These are phyloP conservation scores for Macrosoma leucophasiata DNA, from an alignment of 2,888 invertebrate genomes.

Conservation along the genomic window DNA sequence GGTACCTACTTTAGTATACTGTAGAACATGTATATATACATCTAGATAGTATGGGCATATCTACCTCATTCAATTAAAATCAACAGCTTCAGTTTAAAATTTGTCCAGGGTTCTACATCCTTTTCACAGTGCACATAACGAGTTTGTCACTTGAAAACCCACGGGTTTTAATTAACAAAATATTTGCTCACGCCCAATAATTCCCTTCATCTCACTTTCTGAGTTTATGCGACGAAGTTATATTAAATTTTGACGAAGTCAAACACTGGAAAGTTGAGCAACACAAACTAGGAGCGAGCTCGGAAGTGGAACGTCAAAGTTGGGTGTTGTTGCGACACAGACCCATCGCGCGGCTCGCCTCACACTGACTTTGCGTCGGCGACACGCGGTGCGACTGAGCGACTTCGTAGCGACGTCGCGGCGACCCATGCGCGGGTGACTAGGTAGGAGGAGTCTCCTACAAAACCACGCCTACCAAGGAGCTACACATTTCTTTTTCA, in stretches of 20 bases:
- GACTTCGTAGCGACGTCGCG: conserved; percentile 46
- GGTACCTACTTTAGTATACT: too few species aligned
- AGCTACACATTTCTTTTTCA: conserved; percentile 76
- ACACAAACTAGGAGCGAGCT: conserved; percentile 38
- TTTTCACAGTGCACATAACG: conserved; percentile 50
- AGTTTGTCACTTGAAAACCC: conserved; percentile 46
- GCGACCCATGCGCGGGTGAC: conserved; percentile 66
- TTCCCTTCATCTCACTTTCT: conserved; percentile 35
- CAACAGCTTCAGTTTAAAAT: too few species aligned
- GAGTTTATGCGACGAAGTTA: conserved; percentile 37
- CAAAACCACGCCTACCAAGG: conserved; percentile 72
- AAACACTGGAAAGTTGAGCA: conserved; percentile 40
- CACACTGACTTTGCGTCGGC: conserved; percentile 45
- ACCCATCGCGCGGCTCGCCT: conserved; percentile 36
- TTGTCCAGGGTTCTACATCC: too few species aligned
- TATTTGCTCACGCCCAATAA: conserved; percentile 37
- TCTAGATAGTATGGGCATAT: too few species aligned
- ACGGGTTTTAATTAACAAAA: conserved; percentile 36
- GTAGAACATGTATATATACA: too few species aligned
- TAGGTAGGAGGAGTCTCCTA: conserved; percentile 65
- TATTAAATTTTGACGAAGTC: conserved; percentile 43
- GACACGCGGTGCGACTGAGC: conserved; percentile 38
- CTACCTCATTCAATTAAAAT: too few species aligned
- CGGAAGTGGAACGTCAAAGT: conserved; percentile 46
- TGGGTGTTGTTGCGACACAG: conserved; percentile 43